phyloP scores from a whole-genome alignment of 1,140 invertebrate species.

The Patella vulgata region DNA sequence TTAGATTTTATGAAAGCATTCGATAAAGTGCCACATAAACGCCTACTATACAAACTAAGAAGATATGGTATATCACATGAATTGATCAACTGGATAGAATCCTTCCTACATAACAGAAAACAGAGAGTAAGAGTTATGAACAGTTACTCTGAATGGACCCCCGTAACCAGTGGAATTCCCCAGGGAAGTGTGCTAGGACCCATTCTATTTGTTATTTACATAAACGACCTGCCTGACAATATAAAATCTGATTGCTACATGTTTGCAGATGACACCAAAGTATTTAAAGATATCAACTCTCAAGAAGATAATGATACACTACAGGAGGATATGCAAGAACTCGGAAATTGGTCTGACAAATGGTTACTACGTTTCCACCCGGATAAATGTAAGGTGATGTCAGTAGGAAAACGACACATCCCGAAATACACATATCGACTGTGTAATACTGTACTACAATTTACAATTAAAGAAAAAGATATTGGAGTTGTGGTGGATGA shows the following conservation, averaged over 20 bases:
- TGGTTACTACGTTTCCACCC: constrained; percentile 25
- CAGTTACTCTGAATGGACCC: constrained; percentile 14
- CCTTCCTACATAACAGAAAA: constrained; percentile 19
- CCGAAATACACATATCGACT: too few species aligned
- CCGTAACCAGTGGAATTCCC: constrained; percentile 29
- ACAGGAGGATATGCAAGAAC: constrained; percentile 14
- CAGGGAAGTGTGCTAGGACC: constrained; percentile 37
- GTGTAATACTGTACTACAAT: too few species aligned
- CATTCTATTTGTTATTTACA: constrained; percentile 33
- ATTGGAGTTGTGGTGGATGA: too few species aligned
- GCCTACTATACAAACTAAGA: constrained; percentile 2
- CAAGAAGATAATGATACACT: background rate
- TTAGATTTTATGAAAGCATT: constrained; percentile 8
- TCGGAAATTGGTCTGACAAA: constrained; percentile 15
- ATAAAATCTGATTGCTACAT: constrained; percentile 12
- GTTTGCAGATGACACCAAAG: constrained; percentile 34
- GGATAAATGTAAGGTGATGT: constrained; percentile 18
- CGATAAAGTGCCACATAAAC: constrained; percentile 16
- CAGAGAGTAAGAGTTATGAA: constrained; percentile 27
- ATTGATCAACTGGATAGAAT: constrained; percentile 22
- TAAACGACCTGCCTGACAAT: constrained; percentile 28
- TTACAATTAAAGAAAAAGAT: too few species aligned
- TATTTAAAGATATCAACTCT: constrained; percentile 15
- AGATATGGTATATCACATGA: background rate
- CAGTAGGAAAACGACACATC: too few species aligned